Evolutionary conservation across 2,797 vertebrate species (phyloP), one percentile per base, ranked within the genome.

Genomic region (Chromis chromis): DNA sequence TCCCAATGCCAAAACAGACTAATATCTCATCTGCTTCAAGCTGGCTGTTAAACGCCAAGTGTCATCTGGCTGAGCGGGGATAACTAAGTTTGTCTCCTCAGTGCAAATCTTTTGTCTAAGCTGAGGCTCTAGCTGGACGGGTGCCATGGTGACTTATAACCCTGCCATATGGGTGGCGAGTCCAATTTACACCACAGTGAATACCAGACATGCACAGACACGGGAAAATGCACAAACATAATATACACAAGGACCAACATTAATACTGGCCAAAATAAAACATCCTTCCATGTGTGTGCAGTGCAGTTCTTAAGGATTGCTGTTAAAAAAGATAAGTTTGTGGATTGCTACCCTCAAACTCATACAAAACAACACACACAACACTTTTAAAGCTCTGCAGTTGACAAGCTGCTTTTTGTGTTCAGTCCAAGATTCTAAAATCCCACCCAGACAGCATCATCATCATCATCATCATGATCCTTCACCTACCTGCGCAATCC

Each of bases 401-500:
- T n/a, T 8, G 16, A 22, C 11, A 16, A 8, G 25, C 19, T 46
- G n/a, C 59, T 28, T 64, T 64, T 40, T 64, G 21, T 12, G 67
- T 6, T 7, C 19, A 58, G 16, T 28, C 17, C n/a, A 31, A 40
- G 12, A 39, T 4, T 6, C 19, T 1, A 55, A 48, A 46, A 39
- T 12, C 12, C 22, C 4, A 19, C 16, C 12, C 24, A n/a, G 12
- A 46, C 36, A 55, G 24, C 4, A 16, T 22, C 53, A 21, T 50
- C 22, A 11, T n/a, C 53, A 21, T 50, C 22, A 10, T 50, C 22
- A 11, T n/a, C 53, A 21, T 50, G 21, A 10, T 55, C 14, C 36
- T 1, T 57, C 13, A 58, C 16, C 65, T 78, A 96, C 95, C 94
- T 96, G 94, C 33, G 84, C 89, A 83, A 95, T 88, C 66, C 91